Evolutionary conservation across 92 coral and sea anemone species (phyloP).

Genomic region (Parazoanthus swiftii): DNA sequence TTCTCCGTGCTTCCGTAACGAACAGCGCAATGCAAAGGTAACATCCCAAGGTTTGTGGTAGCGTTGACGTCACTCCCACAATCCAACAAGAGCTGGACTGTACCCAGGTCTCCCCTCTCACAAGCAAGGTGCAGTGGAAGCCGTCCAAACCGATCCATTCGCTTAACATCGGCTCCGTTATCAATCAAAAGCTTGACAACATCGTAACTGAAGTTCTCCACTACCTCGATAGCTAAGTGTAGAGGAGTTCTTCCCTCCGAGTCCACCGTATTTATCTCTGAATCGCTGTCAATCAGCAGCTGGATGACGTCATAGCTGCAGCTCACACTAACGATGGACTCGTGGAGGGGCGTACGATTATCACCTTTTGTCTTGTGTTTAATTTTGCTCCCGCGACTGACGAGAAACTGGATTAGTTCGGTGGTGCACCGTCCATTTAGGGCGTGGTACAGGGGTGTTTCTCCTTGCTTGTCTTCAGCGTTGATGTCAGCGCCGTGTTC

Average conservation of each 20-base stretch:
- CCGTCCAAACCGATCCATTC: conserved; percentile 36
- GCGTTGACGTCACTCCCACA: conserved; percentile 32
- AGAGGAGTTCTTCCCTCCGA: conserved; percentile 42
- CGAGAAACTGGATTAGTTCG: conserved; percentile 38
- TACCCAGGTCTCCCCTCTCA: conserved; percentile 33
- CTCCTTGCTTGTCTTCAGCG: conserved; percentile 4
- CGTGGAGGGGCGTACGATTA: conserved; percentile 34
- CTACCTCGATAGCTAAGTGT: conserved; percentile 48
- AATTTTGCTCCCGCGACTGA: conserved; percentile 13
- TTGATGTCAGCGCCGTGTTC: conserved; percentile 12
- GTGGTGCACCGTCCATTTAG: conserved; percentile 31
- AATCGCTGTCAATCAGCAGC: conserved; percentile 16
- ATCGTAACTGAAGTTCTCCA: conserved; percentile 39
- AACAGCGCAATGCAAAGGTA: conserved; percentile 20
- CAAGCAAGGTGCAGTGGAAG: conserved; percentile 41
- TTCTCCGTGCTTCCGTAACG: conserved; percentile 21
- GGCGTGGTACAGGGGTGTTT: conserved; percentile 46
- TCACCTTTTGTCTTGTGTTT: neutral
- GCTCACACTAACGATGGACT: conserved; percentile 12
- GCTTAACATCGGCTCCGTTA: conserved; percentile 37
- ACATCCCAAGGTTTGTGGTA: conserved; percentile 28
- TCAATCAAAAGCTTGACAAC: conserved; percentile 36
- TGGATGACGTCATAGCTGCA: conserved; percentile 22
- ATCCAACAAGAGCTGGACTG: conserved; percentile 23
- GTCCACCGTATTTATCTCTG: conserved; percentile 32